A percentile compares a stretch with the other conserved stretches of the same genome.
These are phyloP conservation scores for Zosterops borbonicus DNA, from an alignment of 2,113 vertebrate species.

Conservation along the genomic window DNA sequence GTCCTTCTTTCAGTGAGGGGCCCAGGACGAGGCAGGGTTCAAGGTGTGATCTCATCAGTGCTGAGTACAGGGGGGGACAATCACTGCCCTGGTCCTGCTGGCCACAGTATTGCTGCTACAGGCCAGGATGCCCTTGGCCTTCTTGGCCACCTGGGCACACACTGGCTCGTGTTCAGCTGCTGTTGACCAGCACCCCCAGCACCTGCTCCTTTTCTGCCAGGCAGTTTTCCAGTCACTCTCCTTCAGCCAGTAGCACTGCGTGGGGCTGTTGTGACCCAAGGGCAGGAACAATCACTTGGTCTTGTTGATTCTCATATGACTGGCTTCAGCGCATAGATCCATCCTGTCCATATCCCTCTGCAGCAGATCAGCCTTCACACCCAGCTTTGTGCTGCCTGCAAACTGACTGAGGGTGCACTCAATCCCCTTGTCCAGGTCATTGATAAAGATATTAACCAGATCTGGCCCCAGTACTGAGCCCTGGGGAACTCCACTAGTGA, in stretches of 20 bases:
- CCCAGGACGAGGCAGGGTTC: neutral
- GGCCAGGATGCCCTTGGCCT: neutral
- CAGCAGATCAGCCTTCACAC: neutral
- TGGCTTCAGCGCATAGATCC: neutral
- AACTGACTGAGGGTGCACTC: neutral
- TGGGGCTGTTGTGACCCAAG: neutral
- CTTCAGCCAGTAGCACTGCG: neutral
- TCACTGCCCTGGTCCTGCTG: neutral
- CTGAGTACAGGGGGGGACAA: fast-evolving
- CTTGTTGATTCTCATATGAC: neutral
- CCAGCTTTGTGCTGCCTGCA: neutral
- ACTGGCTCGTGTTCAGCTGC: neutral
- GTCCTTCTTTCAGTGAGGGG: neutral
- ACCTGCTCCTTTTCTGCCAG: neutral
- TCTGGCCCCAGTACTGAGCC: neutral
- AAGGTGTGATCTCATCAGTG: neutral
- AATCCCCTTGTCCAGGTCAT: neutral
- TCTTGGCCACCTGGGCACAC: neutral
- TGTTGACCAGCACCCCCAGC: no score
- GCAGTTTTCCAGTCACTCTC: neutral
- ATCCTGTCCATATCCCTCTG: neutral
- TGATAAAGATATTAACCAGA: neutral
- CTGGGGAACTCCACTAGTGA: neutral
- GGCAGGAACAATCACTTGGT: neutral
- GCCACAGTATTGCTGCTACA: neutral